Conservation (phyloP, 2,797 vertebrate genomes). For the Malurus leucopterus region DNA sequence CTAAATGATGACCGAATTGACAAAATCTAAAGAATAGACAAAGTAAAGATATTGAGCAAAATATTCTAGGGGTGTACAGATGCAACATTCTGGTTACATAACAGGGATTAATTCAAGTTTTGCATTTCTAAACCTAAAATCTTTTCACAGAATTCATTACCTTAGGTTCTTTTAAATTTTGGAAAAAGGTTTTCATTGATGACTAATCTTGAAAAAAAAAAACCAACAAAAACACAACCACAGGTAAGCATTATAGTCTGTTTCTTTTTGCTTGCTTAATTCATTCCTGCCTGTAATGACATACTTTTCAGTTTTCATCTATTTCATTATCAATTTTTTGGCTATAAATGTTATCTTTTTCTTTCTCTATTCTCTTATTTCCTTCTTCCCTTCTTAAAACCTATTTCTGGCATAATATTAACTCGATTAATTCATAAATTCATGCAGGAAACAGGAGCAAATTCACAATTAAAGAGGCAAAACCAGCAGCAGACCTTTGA, state of each 20-base stretch:
- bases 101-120: background rate
- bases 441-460: background rate
- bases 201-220: background rate
- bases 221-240: background rate
- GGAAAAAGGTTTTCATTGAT: background rate
- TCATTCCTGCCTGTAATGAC: background rate
- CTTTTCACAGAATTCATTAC: background rate
- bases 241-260: background rate
- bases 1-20: background rate
- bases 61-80: background rate
- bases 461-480: background rate
- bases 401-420: background rate
- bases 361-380: background rate
- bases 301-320: background rate
- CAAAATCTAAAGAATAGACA: background rate
- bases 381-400: background rate
- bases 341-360: background rate
- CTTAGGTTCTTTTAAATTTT: background rate
- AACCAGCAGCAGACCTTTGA: background rate
- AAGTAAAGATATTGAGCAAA: background rate
- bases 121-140: background rate
- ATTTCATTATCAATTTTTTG: background rate
- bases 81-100: background rate
- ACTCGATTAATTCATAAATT: background rate
- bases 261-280: background rate